phyloP scores from a whole-genome alignment of 2,888 invertebrate genomes.

The Phengaris arion region DNA sequence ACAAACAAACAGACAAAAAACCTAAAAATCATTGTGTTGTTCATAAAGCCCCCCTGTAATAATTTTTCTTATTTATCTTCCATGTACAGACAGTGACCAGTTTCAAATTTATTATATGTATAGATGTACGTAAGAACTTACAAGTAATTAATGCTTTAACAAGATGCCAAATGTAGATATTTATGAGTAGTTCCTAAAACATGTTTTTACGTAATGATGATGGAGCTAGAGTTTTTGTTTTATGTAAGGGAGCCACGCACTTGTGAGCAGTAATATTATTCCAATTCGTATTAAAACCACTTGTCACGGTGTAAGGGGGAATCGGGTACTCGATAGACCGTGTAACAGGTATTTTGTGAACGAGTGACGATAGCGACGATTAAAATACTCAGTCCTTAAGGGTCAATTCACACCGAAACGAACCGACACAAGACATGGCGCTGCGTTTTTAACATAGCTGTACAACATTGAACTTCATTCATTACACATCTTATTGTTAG shows the following conservation, averaged over 20 bases:
- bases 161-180: constrained; percentile 24
- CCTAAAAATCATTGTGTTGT: too few relatives aligned
- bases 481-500: too few relatives aligned
- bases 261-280: background rate
- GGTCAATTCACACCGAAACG: too few relatives aligned
- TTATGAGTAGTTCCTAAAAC: constrained; percentile 25
- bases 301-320: constrained; percentile 3
- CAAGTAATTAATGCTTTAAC: background rate
- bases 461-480: too few relatives aligned
- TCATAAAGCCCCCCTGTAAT: too few relatives aligned
- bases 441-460: too few relatives aligned
- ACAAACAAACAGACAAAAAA: too few relatives aligned
- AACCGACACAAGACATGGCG: too few relatives aligned
- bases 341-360: background rate
- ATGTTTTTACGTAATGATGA: constrained; percentile 1
- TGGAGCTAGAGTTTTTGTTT: background rate
- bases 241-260: constrained; percentile 7
- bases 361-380: background rate
- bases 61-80: too few relatives aligned
- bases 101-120: too few relatives aligned
- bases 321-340: background rate
- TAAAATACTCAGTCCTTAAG: background rate
- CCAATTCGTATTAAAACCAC: background rate
- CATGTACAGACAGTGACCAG: too few relatives aligned
- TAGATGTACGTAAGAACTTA: background rate